A percentile compares a stretch with the other conserved stretches of the same genome.
phyloP scores from a whole-genome alignment of 23 tunicate species.

The Styela plicata region DNA sequence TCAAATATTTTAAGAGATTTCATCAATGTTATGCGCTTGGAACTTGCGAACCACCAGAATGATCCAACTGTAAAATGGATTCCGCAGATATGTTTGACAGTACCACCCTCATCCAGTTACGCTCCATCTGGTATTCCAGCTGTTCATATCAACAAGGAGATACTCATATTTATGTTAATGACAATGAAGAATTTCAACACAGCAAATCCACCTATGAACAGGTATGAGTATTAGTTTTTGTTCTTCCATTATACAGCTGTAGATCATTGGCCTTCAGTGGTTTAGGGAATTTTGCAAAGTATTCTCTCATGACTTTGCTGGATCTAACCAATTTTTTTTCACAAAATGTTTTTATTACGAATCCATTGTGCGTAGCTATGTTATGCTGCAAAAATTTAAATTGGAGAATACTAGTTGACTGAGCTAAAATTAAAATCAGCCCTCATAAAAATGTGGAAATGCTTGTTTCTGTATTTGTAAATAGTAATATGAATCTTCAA shows the following conservation, averaged over 20 bases:
- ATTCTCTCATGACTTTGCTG: neutral
- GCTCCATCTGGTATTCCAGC: slow-evolving; percentile 52
- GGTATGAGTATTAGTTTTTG: neutral
- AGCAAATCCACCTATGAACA: slow-evolving; percentile 13
- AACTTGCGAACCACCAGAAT: slow-evolving; percentile 24
- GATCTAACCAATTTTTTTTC: no score
- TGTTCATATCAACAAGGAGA: slow-evolving; percentile 58
- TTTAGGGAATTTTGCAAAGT: no score
- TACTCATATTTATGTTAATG: slow-evolving; percentile 54
- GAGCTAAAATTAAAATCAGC: no score
- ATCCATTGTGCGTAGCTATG: no score
- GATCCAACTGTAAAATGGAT: slow-evolving; percentile 47
- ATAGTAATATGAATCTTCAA: no score
- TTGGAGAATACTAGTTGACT: no score
- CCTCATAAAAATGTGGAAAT: no score
- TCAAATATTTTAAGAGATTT: slow-evolving; percentile 50
- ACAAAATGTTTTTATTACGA: no score
- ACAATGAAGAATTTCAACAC: slow-evolving; percentile 19
- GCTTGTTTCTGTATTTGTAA: no score
- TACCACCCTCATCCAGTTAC: slow-evolving; percentile 48
- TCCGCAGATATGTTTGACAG: slow-evolving; percentile 60
- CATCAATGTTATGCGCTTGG: slow-evolving; percentile 70
- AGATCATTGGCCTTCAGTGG: no score
- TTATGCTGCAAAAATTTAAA: no score
- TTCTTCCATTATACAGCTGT: neutral